These are phyloP conservation scores for Theretra japonica DNA, from an alignment of 2,888 invertebrate genomes.

Conservation along the genomic window DNA sequence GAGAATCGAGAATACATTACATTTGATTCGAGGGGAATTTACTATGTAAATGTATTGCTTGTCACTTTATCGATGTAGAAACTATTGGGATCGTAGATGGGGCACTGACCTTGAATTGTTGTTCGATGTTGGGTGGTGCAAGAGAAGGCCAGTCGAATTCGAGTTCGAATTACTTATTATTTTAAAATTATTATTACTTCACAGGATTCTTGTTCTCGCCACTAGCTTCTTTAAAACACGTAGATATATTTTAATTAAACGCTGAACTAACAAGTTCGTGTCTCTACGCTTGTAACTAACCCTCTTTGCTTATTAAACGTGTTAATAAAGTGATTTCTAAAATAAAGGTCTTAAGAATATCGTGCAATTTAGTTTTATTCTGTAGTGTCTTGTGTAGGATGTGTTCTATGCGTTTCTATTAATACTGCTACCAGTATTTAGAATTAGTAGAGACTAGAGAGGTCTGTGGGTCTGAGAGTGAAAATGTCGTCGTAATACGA, in stretches of 20 bases:
- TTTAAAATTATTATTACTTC: background rate
- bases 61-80: background rate
- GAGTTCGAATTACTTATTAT: background rate
- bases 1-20: constrained; percentile 40
- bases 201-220: background rate
- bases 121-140: background rate
- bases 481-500: too few species aligned
- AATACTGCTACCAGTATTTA: too few species aligned
- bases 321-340: background rate
- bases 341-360: background rate
- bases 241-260: constrained; percentile 11
- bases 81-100: background rate
- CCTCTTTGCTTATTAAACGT: background rate
- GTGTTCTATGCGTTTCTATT: too few species aligned
- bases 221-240: background rate
- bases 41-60: constrained; percentile 23
- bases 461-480: too few species aligned
- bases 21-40: constrained; percentile 40
- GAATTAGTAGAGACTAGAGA: too few species aligned
- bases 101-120: background rate
- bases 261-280: background rate
- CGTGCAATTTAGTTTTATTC: background rate
- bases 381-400: background rate
- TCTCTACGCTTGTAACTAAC: background rate
- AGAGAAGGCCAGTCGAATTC: too few species aligned